Evolutionary conservation across 2,888 invertebrate genomes (phyloP).

Genomic region (Dichetophora obliterata): DNA sequence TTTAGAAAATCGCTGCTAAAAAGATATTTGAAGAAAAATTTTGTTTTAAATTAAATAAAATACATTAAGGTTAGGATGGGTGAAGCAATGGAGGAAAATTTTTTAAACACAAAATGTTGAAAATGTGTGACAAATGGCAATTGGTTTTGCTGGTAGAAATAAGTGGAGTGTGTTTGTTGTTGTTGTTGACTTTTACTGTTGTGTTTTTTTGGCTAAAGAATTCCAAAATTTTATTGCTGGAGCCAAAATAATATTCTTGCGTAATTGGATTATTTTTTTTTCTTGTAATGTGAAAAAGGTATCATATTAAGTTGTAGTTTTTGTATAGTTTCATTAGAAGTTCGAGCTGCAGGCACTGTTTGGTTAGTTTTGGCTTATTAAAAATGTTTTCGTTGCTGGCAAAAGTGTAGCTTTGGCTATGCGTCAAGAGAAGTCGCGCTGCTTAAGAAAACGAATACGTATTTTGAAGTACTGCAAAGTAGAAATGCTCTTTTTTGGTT

Average conservation of each 20-base stretch:
- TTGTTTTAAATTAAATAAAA: background rate
- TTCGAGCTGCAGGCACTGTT: constrained; percentile 37
- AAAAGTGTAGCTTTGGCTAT: background rate
- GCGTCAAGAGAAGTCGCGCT: background rate
- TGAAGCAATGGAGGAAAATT: no score
- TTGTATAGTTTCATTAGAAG: background rate
- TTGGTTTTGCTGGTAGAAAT: background rate
- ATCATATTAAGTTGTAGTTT: no score
- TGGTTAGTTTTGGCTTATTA: background rate
- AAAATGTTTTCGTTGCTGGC: background rate
- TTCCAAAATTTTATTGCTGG: background rate
- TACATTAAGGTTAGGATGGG: background rate
- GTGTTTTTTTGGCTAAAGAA: background rate
- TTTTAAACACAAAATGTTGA: no score
- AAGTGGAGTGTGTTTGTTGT: background rate
- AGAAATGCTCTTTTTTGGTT: constrained; percentile 16
- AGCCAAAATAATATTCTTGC: background rate
- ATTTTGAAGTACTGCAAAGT: background rate
- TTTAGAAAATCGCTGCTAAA: no score
- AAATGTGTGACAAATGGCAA: no score
- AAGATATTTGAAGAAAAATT: background rate
- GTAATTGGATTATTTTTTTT: background rate
- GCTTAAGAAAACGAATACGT: constrained; percentile 2
- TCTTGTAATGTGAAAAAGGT: background rate
- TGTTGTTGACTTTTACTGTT: background rate